Percentiles rank a stretch among this genome's conserved stretches.
Conservation (phyloP, 2,888 invertebrate genomes). For the Eretmocerus hayati region DNA sequence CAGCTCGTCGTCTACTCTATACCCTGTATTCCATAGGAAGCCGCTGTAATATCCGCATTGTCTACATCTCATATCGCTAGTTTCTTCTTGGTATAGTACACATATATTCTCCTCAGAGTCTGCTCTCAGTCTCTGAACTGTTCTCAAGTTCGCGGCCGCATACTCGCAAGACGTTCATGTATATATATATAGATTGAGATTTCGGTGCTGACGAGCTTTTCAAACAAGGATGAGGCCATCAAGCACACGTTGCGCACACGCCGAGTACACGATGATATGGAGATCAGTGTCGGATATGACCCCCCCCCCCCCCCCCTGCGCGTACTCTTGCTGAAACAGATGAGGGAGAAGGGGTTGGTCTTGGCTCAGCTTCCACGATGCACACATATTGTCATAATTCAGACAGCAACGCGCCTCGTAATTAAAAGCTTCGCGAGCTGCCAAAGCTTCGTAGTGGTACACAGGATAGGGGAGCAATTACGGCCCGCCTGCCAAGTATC, state of each 20-base stretch:
- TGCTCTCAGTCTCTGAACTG: too few species aligned
- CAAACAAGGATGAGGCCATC: conserved; percentile 42
- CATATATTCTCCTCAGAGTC: conserved; percentile 20
- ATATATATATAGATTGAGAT: too few species aligned
- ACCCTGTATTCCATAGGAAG: conserved; percentile 30
- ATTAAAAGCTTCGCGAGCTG: conserved; percentile 21
- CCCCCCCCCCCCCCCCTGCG: background rate
- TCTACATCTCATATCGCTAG: conserved; percentile 34
- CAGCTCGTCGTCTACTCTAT: conserved; percentile 39
- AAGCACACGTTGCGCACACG: conserved; percentile 36
- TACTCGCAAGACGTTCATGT: too few species aligned
- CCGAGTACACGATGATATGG: conserved; percentile 11
- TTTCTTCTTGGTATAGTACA: conserved; percentile 35
- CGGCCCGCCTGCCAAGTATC: too few species aligned
- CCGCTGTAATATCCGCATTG: conserved; percentile 41
- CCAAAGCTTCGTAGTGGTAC: too few species aligned
- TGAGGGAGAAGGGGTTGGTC: background rate
- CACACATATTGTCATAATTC: conserved; percentile 21
- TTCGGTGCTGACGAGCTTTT: conserved; percentile 28
- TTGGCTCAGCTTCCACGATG: background rate
- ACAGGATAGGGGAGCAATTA: too few species aligned
- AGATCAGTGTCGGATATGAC: conserved; percentile 19
- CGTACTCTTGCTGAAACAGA: too few species aligned
- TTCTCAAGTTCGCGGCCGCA: too few species aligned
- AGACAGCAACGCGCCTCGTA: conserved; percentile 18